Evolutionary conservation across 2,113 vertebrate genomes (phyloP).

Genomic region (Ceratotherium simum): DNA sequence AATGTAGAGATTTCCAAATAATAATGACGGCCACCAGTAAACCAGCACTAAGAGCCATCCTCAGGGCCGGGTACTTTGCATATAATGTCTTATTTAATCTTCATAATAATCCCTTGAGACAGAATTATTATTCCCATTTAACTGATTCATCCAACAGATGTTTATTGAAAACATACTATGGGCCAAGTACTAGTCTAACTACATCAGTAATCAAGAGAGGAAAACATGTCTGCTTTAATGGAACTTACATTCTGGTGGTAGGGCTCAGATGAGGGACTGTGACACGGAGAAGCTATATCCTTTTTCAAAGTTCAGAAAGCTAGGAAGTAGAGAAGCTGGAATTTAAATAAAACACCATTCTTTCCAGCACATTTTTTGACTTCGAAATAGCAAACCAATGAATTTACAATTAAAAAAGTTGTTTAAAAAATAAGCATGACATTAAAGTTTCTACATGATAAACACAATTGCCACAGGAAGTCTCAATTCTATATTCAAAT

Average conservation of each 20-base stretch:
- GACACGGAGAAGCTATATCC: not conserved
- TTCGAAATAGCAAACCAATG: not conserved
- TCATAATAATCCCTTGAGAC: not conserved
- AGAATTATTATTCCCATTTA: not conserved
- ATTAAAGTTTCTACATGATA: not conserved
- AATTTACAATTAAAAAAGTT: not conserved
- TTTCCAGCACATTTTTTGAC: not conserved
- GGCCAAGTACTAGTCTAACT: not conserved
- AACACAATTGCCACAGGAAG: not conserved
- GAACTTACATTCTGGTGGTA: not conserved
- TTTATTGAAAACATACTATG: not conserved
- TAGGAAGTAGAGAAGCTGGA: not conserved
- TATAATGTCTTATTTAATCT: not conserved
- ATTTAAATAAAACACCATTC: not conserved
- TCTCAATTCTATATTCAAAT: conserved; percentile 1
- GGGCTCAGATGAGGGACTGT: not conserved
- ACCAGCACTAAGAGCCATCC: not conserved
- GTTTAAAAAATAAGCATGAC: not conserved
- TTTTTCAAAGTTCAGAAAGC: not conserved
- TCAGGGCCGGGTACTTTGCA: not conserved
- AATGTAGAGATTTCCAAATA: not conserved
- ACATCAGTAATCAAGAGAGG: not conserved
- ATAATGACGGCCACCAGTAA: not conserved
- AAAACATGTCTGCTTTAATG: not conserved
- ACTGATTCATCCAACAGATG: not conserved